Evolutionary conservation across 2,888 invertebrate genomes (phyloP), one percentile per base, ranked within the genome.

Genomic region (Boloria selene): DNA sequence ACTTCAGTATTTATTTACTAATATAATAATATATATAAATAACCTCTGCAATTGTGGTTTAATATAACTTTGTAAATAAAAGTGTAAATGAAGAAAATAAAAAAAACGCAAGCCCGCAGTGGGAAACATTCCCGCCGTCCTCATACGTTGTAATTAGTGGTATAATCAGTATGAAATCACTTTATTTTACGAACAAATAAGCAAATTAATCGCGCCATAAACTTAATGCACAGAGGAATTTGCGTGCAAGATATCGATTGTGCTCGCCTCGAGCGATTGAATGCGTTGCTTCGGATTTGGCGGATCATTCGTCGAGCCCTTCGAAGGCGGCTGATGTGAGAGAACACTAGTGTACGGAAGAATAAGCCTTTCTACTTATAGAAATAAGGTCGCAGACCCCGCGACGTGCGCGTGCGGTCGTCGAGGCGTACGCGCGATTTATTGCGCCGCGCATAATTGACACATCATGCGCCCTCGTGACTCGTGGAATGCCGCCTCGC

Each of bases 281-380:
- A 76, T 72, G 75, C 72, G 68, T 72, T 73, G 73, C 70, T 70
- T 73, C 70, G 69, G 74, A 72, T 73, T 73, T 72, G 51, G 64
- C 26, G 60, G 71, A 71, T 73, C 66, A 64, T 67, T 70, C 72
- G 67, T 70, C 67, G 47, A 49, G 66, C 67, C 70, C 72, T 67
- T 52, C 45, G 53, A 18, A 14, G 31, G 10, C 10, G 10, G 31
- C 31, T 10, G 10, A 38, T 38, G 31, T 38, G 7, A 38, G 2
- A 31, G 31, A 31, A 38, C 0, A 38, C 22, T 22, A 38, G 10
- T 38, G 31, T 2, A 38, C 2, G 13, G 31, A 38, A 62, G 55
- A 44, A 42, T 55, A 14, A 14, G 10, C 16, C 3, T 3, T 16
- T 13, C 16, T 47, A 7, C 26, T 1, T 5, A 38, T 38, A 22